Evolutionary conservation across 1,140 invertebrate species (phyloP).

Genomic region (Drosophila navojoa): DNA sequence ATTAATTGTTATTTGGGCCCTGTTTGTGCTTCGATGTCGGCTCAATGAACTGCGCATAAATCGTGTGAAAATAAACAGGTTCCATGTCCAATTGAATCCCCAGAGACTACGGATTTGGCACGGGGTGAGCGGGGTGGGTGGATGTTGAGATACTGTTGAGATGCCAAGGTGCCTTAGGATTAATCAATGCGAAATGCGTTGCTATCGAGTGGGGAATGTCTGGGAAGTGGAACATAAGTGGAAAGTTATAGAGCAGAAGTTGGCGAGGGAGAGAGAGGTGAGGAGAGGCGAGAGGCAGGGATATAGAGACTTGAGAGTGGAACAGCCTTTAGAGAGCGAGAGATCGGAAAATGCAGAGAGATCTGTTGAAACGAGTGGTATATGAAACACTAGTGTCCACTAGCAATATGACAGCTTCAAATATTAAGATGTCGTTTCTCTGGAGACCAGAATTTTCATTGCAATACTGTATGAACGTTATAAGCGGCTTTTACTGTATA

Average conservation of each 20-base stretch:
- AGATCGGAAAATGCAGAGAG: not conserved
- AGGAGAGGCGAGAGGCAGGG: not conserved
- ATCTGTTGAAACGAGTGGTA: not conserved
- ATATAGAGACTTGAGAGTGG: no score
- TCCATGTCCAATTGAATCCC: not conserved
- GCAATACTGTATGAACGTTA: no score
- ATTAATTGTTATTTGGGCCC: conserved; percentile 68
- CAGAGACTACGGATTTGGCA: not conserved
- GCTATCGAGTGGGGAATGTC: not conserved
- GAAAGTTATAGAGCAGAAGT: not conserved
- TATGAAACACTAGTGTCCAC: no score
- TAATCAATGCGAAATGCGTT: not conserved
- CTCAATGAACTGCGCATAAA: conserved; percentile 59
- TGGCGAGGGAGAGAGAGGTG: not conserved
- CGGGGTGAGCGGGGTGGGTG: not conserved
- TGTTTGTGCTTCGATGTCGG: conserved; percentile 57
- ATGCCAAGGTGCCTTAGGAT: not conserved
- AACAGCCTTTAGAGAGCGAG: not conserved
- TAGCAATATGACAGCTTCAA: no score
- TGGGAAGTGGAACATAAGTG: conserved; percentile 9
- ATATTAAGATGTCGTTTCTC: no score
- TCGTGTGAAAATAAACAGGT: conserved; percentile 25
- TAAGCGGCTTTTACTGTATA: no score
- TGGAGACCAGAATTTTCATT: no score
- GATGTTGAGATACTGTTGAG: not conserved